Evolutionary conservation across 1,140 invertebrate genomes (phyloP).

Genomic region (Apis cerana): DNA sequence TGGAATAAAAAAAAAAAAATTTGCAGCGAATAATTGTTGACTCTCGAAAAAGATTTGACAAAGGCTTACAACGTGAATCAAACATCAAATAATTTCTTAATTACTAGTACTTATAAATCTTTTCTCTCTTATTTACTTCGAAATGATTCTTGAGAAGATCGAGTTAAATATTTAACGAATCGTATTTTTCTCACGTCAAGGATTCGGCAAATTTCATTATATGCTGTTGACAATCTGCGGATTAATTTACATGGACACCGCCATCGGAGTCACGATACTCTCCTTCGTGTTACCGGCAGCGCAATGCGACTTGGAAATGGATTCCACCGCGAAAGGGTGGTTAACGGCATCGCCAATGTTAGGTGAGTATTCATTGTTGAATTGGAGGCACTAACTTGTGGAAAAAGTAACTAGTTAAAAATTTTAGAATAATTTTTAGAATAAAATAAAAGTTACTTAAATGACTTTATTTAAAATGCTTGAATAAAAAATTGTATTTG

Average conservation of each 20-base stretch:
- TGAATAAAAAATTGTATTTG: no score
- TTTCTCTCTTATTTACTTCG: background rate
- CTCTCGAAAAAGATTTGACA: background rate
- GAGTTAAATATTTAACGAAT: background rate
- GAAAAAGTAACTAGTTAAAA: no score
- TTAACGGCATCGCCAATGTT: slow-evolving; percentile 89
- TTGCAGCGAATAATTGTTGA: background rate
- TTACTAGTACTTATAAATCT: background rate
- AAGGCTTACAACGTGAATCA: background rate
- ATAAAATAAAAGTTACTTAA: no score
- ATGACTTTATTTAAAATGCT: no score
- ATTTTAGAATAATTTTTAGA: no score
- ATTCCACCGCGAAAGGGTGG: slow-evolving; percentile 88
- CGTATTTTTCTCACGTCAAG: slow-evolving; percentile 76
- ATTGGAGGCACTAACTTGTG: no score
- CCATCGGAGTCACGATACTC: slow-evolving; percentile 92
- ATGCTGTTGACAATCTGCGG: slow-evolving; percentile 86
- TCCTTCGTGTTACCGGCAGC: slow-evolving; percentile 90
- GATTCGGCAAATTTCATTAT: slow-evolving; percentile 90
- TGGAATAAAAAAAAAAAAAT: background rate
- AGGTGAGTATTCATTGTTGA: slow-evolving; percentile 76
- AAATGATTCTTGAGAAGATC: background rate
- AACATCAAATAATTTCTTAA: background rate
- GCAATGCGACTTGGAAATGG: slow-evolving; percentile 89
- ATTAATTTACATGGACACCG: slow-evolving; percentile 88